These are phyloP conservation scores for Acrocera orbiculus DNA, from an alignment of 2,888 invertebrate species.

Conservation along the genomic window DNA sequence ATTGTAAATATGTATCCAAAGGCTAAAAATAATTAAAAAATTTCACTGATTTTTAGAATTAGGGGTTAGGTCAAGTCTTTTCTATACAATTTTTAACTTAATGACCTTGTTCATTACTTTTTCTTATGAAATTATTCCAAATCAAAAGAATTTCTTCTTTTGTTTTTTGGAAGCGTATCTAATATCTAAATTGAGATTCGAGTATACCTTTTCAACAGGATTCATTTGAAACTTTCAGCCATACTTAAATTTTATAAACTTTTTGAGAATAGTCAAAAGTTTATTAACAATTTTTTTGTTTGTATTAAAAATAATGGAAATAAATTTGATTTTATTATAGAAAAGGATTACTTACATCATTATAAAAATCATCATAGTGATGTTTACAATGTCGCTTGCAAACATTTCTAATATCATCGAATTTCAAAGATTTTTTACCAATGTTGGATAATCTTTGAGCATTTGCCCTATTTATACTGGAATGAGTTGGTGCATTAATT, in stretches of 20 bases:
- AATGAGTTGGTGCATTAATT: slow-evolving; percentile 20
- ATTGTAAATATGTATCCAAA: slow-evolving; percentile 3
- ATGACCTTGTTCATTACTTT: too few relatives aligned
- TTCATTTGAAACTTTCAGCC: too few relatives aligned
- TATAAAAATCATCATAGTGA: slow-evolving; percentile 3
- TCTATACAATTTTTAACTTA: too few relatives aligned
- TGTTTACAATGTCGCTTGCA: slow-evolving; percentile 16
- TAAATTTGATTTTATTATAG: not conserved
- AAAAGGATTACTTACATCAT: slow-evolving; percentile 1
- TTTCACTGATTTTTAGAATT: too few relatives aligned
- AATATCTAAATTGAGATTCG: too few relatives aligned
- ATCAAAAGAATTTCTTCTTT: too few relatives aligned
- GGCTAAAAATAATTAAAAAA: not conserved
- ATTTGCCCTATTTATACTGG: slow-evolving; percentile 23
- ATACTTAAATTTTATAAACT: not conserved
- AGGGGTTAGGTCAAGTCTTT: too few relatives aligned
- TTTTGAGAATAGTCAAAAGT: not conserved
- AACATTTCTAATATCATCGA: slow-evolving; percentile 19
- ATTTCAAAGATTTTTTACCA: slow-evolving; percentile 17
- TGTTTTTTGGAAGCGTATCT: too few relatives aligned
- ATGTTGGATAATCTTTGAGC: slow-evolving; percentile 18
- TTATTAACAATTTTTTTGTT: too few relatives aligned
- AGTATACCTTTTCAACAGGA: too few relatives aligned
- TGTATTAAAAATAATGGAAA: not conserved
- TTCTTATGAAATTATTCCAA: too few relatives aligned